These are phyloP conservation scores for Engraulis encrasicolus DNA, from an alignment of 2,113 vertebrate genomes.

Conservation along the genomic window DNA sequence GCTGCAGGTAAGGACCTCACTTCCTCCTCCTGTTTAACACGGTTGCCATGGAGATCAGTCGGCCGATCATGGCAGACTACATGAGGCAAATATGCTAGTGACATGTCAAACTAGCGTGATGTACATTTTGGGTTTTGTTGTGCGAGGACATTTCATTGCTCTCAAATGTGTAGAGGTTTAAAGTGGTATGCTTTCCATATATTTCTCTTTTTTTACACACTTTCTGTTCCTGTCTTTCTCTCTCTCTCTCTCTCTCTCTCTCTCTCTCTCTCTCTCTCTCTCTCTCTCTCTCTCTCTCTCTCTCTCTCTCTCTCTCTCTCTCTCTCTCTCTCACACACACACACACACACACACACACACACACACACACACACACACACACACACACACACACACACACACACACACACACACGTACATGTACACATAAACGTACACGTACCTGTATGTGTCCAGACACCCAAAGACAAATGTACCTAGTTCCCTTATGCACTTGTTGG, in stretches of 20 bases:
- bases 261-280: not conserved
- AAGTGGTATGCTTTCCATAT: not conserved
- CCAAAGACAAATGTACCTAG: not conserved
- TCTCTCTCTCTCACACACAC: not conserved
- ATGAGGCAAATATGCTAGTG: not conserved
- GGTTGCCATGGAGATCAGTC: constrained; percentile 2
- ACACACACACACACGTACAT: not conserved
- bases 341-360: not conserved
- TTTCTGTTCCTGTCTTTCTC: not conserved
- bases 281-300: not conserved
- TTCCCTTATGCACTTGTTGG: not conserved
- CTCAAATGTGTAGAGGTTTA: not conserved
- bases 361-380: too few species aligned
- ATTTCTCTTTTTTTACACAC: too few species aligned
- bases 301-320: constrained; percentile 18
- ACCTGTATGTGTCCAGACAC: too few species aligned
- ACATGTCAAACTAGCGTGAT: not conserved
- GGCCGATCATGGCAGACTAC: not conserved
- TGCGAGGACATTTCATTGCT: not conserved
- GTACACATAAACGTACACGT: not conserved
- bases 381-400: not conserved
- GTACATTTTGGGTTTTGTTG: not conserved
- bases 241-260: not conserved
- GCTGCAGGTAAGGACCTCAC: constrained; percentile 87
- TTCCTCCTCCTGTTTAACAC: not conserved